Conservation (phyloP, 2,888 invertebrate genomes). For the Melikaiella ostensackeni region DNA sequence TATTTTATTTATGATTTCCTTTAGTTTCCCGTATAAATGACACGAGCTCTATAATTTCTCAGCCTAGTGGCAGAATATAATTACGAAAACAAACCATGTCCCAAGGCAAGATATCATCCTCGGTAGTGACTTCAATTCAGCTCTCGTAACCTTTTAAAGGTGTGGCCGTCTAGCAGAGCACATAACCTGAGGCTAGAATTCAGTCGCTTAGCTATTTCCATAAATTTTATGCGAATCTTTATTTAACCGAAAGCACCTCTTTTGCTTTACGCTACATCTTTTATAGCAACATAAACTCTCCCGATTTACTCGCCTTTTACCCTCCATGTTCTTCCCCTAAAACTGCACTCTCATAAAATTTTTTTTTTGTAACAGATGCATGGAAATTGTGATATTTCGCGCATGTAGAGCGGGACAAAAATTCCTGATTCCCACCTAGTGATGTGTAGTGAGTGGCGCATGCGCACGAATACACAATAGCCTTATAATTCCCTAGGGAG, state of each 20-base stretch:
- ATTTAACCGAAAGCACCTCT: not conserved
- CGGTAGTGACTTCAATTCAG: conserved; percentile 28
- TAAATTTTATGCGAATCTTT: not conserved
- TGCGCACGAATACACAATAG: no score
- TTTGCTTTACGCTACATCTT: not conserved
- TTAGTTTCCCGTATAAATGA: not conserved
- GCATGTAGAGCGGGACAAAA: no score
- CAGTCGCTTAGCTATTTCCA: not conserved
- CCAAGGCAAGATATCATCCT: conserved; percentile 10
- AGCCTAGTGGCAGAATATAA: not conserved
- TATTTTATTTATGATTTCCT: not conserved
- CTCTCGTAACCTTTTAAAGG: conserved; percentile 33
- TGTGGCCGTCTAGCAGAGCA: conserved; percentile 1
- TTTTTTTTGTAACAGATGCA: no score
- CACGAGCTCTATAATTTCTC: not conserved
- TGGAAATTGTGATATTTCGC: no score
- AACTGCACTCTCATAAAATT: not conserved
- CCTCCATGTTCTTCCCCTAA: not conserved
- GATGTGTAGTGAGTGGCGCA: no score
- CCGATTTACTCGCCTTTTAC: not conserved
- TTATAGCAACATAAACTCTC: not conserved
- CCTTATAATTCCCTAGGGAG: no score
- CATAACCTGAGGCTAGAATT: conserved; percentile 39
- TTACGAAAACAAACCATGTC: not conserved
- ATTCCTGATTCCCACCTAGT: no score